A percentile compares a stretch with the other conserved stretches of the same genome.
phyloP scores from a whole-genome alignment of 2,888 invertebrate genomes.

The Spatulosminthurus flaviceps region DNA sequence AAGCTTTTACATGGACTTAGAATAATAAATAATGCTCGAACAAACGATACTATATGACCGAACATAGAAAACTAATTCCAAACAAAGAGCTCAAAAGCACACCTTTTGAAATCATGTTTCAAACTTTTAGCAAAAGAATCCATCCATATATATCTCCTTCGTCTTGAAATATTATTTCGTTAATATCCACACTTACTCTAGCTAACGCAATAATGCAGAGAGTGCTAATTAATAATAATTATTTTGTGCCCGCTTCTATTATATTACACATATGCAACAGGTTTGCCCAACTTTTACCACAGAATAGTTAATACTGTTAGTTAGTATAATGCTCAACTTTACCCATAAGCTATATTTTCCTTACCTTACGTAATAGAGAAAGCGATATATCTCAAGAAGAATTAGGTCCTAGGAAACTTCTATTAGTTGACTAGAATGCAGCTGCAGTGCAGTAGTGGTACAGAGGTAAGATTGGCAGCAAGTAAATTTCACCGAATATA shows the following conservation, averaged over 20 bases:
- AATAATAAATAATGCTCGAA: neutral
- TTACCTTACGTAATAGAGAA: neutral
- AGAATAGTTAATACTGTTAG: neutral
- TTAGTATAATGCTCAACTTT: neutral
- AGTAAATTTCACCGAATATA: conserved; percentile 5
- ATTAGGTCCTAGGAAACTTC: neutral
- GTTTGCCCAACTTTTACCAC: neutral
- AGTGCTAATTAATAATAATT: neutral
- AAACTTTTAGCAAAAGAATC: neutral
- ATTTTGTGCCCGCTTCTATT: neutral
- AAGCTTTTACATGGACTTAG: neutral
- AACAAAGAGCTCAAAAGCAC: neutral
- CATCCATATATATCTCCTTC: too few species aligned
- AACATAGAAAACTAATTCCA: neutral
- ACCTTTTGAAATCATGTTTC: neutral
- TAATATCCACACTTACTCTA: too few species aligned
- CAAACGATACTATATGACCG: neutral
- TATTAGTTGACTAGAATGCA: too few species aligned
- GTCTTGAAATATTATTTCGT: too few species aligned
- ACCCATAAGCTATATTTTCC: neutral
- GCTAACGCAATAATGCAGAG: neutral
- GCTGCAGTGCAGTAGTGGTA: too few species aligned
- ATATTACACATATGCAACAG: neutral
- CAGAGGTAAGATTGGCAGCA: neutral
- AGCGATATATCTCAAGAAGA: neutral